These are phyloP conservation scores for Diaperis boleti DNA, from an alignment of 2,888 invertebrate species.

Conservation along the genomic window DNA sequence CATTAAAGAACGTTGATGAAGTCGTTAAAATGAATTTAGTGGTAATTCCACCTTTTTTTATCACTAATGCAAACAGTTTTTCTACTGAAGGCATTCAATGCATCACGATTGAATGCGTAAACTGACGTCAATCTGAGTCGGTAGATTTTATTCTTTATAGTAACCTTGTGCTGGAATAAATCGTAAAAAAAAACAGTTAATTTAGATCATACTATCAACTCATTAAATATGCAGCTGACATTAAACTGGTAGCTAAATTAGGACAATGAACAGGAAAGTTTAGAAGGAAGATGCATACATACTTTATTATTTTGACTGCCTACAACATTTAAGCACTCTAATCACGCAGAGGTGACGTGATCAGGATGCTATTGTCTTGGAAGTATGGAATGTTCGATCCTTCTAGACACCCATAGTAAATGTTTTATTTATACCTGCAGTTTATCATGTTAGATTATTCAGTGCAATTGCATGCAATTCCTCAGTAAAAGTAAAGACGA, in stretches of 20 bases:
- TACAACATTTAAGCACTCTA: conserved; percentile 20
- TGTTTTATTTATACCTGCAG: conserved; percentile 11
- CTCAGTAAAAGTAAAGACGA: background rate
- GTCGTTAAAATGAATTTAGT: conserved; percentile 5
- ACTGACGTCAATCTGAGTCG: no score
- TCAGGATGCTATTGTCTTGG: conserved; percentile 15
- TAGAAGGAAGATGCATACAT: conserved; percentile 17
- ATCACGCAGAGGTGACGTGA: conserved; percentile 33
- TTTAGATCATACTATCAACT: conserved; percentile 3
- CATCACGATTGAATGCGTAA: conserved; percentile 21
- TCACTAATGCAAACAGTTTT: no score
- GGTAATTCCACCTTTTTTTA: no score
- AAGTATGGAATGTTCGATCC: conserved; percentile 19
- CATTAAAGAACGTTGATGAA: conserved; percentile 15
- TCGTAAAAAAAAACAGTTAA: background rate
- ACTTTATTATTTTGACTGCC: conserved; percentile 17
- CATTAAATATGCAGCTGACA: conserved; percentile 4
- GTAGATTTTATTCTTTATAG: conserved; percentile 12
- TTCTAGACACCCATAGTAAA: conserved; percentile 3
- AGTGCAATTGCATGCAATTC: background rate
- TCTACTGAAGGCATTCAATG: no score
- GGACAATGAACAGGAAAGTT: conserved; percentile 28
- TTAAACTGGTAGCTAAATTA: conserved; percentile 11
- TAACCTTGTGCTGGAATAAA: conserved; percentile 18
- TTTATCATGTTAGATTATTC: background rate